phyloP scores from a whole-genome alignment of 1,140 invertebrate genomes.

The Polyergus mexicanus region DNA sequence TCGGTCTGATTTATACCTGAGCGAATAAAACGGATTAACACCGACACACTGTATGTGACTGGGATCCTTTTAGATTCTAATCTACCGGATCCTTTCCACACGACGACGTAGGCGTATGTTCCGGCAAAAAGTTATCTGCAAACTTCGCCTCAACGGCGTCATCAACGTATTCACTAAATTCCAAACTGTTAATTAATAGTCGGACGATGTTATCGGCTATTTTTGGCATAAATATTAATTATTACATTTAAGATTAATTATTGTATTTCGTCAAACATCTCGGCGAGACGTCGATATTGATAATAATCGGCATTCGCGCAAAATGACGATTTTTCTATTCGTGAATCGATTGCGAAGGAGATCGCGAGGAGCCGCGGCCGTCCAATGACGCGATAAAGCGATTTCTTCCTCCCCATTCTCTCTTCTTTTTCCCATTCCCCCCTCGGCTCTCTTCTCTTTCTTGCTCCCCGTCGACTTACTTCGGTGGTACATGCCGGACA shows the following conservation, averaged over 20 bases:
- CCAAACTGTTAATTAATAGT: constrained; percentile 18
- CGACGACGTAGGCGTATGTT: constrained; percentile 30
- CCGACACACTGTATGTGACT: constrained; percentile 43
- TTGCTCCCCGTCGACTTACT: constrained; percentile 44
- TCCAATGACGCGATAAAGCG: constrained; percentile 75
- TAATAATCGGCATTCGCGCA: not conserved
- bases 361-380: not conserved
- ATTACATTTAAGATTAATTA: constrained; percentile 15
- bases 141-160: constrained; percentile 5
- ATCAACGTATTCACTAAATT: not conserved
- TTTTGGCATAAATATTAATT: constrained; percentile 9
- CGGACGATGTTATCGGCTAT: not conserved
- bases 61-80: constrained; percentile 48
- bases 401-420: constrained; percentile 70
- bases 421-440: constrained; percentile 49
- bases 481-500: constrained; percentile 78
- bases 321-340: constrained; percentile 50
- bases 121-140: constrained; percentile 48
- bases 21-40: constrained; percentile 71
- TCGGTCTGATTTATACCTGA: constrained; percentile 73
- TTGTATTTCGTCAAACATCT: not conserved
- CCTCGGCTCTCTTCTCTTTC: constrained; percentile 62
- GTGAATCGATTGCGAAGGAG: not conserved
- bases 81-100: constrained; percentile 29
- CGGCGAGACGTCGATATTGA: not conserved